Evolutionary conservation across 2,888 invertebrate genomes (phyloP).

Genomic region (Amblyteles armatorius): DNA sequence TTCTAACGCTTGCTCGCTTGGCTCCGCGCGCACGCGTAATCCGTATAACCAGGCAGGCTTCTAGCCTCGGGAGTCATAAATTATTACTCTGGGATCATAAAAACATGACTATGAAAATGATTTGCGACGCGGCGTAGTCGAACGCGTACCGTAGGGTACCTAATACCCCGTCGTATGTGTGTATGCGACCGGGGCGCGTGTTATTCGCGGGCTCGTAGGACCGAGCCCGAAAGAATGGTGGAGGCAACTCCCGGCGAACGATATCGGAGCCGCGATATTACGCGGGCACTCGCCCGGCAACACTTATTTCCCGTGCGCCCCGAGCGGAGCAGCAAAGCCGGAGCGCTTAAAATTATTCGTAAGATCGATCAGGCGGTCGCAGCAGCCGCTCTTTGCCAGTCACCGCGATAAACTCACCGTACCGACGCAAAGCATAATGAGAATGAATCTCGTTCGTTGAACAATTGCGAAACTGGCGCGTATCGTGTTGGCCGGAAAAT

Average conservation of each 20-base stretch:
- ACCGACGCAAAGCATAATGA: slow-evolving; percentile 50
- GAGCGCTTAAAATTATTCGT: slow-evolving; percentile 41
- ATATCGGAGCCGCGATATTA: slow-evolving; percentile 58
- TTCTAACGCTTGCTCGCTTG: slow-evolving; percentile 64
- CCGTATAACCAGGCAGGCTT: slow-evolving; percentile 70
- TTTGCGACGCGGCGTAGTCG: slow-evolving; percentile 72
- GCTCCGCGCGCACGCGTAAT: slow-evolving; percentile 67
- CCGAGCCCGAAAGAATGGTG: slow-evolving; percentile 52
- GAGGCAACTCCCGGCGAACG: neutral
- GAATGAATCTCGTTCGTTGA: slow-evolving; percentile 43
- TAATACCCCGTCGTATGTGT: slow-evolving; percentile 1
- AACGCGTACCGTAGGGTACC: slow-evolving; percentile 52
- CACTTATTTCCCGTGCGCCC: slow-evolving; percentile 55
- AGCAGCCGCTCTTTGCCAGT: slow-evolving; percentile 21
- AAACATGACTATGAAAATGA: slow-evolving; percentile 80
- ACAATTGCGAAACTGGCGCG: slow-evolving; percentile 59
- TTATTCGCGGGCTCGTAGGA: slow-evolving; percentile 50
- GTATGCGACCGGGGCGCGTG: slow-evolving; percentile 47
- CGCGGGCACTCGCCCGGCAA: slow-evolving; percentile 34
- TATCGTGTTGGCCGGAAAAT: slow-evolving; percentile 72
- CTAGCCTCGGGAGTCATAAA: slow-evolving; percentile 73
- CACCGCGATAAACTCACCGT: slow-evolving; percentile 37
- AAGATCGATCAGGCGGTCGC: slow-evolving; percentile 45
- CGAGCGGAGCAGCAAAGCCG: neutral
- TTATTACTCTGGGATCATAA: slow-evolving; percentile 78